phyloP scores from a whole-genome alignment of 2,797 vertebrate genomes.

The Dendrocincla fuliginosa region DNA sequence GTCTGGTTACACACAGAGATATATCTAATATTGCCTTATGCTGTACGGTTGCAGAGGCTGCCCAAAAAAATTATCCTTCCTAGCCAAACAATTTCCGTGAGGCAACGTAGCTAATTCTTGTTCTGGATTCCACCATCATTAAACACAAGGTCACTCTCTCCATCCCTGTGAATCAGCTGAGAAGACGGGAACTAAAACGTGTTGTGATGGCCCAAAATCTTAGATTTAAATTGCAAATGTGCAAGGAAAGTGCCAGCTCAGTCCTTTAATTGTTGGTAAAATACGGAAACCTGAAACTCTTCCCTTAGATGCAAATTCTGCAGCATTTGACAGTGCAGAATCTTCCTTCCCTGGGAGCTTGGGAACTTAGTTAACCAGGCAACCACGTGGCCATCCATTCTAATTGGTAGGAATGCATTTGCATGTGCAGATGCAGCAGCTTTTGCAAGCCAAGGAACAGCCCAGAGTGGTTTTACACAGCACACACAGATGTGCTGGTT shows the following conservation, averaged over 20 bases:
- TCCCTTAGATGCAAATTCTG: not conserved
- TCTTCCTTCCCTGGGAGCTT: not conserved
- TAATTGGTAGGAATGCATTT: constrained; percentile 23
- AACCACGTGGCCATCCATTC: not conserved
- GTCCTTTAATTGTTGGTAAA: constrained; percentile 2
- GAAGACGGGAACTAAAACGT: not conserved
- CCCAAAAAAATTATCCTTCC: not conserved
- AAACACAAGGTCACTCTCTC: not conserved
- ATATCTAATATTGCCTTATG: not conserved
- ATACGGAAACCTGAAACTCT: not conserved
- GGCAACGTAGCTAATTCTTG: not conserved
- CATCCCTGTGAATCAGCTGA: not conserved
- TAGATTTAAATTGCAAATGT: constrained; percentile 18
- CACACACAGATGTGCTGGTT: not conserved
- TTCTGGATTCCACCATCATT: not conserved
- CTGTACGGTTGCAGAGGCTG: not conserved
- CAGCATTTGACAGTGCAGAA: not conserved
- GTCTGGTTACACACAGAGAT: not conserved
- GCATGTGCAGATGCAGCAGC: not conserved
- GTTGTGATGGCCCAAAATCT: not conserved
- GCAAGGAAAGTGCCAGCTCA: not conserved
- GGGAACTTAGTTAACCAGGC: not conserved
- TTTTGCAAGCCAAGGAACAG: not conserved
- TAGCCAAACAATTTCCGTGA: not conserved
- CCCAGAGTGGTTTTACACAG: not conserved